Evolutionary conservation across 2,797 vertebrate species (phyloP), one percentile per base, ranked within the genome.

Genomic region (Gadopsis marmoratus): DNA sequence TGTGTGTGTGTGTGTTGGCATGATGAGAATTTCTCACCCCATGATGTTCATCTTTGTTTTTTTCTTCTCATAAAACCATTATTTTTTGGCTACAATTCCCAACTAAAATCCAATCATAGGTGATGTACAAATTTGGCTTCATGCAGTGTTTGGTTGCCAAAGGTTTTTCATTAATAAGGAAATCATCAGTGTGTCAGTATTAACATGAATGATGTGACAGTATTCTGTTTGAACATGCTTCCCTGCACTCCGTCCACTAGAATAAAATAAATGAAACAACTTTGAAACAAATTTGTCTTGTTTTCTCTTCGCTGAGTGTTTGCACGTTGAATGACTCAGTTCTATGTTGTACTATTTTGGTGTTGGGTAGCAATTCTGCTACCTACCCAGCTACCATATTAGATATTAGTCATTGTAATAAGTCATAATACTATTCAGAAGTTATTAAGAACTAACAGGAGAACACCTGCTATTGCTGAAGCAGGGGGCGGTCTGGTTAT

Each of bases 71-170:
- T 61, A 13, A 53, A 81, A 61, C 54, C 2, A 35, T 61, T 67
- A 14, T 41, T 13, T 41, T 72, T 58, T 70, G 79, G 78, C 79
- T 82, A 89, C 82, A 90, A 54, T 66, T 76, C 55, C 68, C 47
- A 21, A 21, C 16, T 76, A 19, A 54, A 7, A 69, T 55, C 65
- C 23, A 71, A 11, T 69, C 33, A 55, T n/a, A 54, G 11, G 1
- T 59, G 35, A 61, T 85, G 61, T 61, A 68, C 35, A 75, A 54
- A 47, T 60, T 67, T 70, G 72, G 51, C 72, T 79, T 64, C 23
- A 58, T 76, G 47, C 35, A 68, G 41, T 85, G 14, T 81, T 81
- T 53, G 59, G 58, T 78, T 86, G 61, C 77, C 76, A 88, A 80
- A 79, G 3, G 31, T 74, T 56, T 60, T 48, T 74, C 39, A 50